These are phyloP conservation scores for Nasonia giraulti DNA, from an alignment of 1,140 invertebrate species.

Conservation along the genomic window DNA sequence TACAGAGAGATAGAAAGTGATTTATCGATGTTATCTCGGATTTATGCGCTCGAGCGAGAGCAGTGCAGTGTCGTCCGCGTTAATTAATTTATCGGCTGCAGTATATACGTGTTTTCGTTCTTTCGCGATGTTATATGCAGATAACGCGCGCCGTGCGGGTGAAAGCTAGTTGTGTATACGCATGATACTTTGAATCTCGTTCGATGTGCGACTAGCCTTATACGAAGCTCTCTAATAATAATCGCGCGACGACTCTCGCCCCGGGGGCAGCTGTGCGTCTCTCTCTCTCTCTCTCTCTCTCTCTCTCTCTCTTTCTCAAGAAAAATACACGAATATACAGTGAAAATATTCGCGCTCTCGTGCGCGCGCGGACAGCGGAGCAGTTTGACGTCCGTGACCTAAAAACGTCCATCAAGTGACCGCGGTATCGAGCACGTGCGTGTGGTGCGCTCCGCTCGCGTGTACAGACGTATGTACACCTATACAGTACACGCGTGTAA, in stretches of 20 bases:
- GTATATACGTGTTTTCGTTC: neutral
- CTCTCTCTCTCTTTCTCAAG: neutral
- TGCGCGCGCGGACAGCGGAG: neutral
- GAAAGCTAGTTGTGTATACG: no score
- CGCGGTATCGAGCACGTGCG: constrained; percentile 38
- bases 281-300: no score
- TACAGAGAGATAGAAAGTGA: constrained; percentile 45
- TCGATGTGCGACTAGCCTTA: no score
- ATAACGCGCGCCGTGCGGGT: no score
- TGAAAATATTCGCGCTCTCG: constrained; percentile 20
- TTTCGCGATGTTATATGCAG: no score
- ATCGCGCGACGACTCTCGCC: no score
- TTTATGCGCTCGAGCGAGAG: constrained; percentile 6
- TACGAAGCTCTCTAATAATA: no score
- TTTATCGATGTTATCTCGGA: constrained; percentile 43
- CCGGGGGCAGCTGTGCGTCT: no score
- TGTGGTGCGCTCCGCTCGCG: neutral
- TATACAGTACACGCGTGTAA: neutral
- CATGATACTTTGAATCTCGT: no score
- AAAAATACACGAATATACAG: neutral
- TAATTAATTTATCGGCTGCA: constrained; percentile 30
- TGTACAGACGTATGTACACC: neutral
- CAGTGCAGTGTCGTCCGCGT: neutral
- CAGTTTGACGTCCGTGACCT: constrained; percentile 62
- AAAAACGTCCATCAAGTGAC: constrained; percentile 61